Base-by-base conservation (phyloP, 92 coral and sea anemone species). In the Meandrina meandrites region DNA sequence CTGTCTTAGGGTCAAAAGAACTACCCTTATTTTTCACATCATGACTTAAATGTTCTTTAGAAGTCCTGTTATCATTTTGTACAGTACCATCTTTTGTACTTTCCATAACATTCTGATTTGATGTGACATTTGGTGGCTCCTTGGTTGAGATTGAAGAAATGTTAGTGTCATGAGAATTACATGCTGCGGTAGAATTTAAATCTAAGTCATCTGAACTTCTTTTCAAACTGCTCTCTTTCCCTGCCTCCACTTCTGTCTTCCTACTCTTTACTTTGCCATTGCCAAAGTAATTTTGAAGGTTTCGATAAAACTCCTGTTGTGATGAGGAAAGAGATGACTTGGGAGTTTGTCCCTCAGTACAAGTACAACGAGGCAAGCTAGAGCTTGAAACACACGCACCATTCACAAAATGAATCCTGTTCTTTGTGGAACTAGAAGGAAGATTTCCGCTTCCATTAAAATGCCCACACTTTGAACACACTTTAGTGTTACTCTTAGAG, bases 271-370 rank as follows among this genome's bases (percentile, higher is more conserved):
- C 92, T 22, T 88, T 87, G 19, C 91, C 94, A 50, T 82, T 78
- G 8, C 84, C 90, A 86, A 92, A 92, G 87, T 94, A 92, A 58
- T 82, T 51, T 18, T 87, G 79, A 75, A 94, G 88, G 70, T 94
- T 92, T 34, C 73, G 78, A 73, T 92, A 93, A 90, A 94, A 87
- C 47, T 93, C 89, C 57, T 90, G 68, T 13, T 92, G 90, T 18
- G 92, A 92, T 27, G 90, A 40, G 69, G 89, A 86, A 31, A 86
- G 80, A 0, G 80, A 37, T 22, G 71, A 7, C 72, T 74, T 84
- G 24, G 53, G 24, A 54, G 87, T 34, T 24, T 18, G 19, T 14
- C 22, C 56, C 22, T 83, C 54, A 17, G 85, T 73, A 36, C 87
- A 73, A 27, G 87, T 84, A 74, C 80, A 84, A 75, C 17, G 42